Percentiles rank a stretch among this genome's conserved stretches.
Evolutionary conservation across 2,797 vertebrate species (phyloP).

Genomic region (Ptychobarbus kaznakovi): DNA sequence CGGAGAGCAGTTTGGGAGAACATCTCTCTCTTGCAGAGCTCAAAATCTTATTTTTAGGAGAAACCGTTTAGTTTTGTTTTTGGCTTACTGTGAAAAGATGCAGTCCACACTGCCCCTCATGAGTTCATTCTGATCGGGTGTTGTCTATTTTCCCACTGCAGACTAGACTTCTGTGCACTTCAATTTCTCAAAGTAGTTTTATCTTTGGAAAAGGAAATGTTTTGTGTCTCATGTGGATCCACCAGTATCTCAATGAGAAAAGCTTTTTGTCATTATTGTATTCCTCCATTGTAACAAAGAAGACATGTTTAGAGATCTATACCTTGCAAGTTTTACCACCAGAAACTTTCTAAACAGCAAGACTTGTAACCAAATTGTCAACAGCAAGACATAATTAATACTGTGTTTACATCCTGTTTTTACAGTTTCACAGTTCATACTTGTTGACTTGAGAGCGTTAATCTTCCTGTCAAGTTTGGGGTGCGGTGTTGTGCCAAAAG

Average conservation of each 20-base stretch:
- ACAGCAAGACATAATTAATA: background rate
- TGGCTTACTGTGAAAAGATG: conserved; percentile 10
- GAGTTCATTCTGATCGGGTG: background rate
- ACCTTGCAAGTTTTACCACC: background rate
- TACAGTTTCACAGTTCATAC: background rate
- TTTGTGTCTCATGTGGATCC: background rate
- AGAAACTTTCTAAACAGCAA: background rate
- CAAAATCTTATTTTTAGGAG: conserved; percentile 12
- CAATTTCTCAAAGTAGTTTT: conserved; percentile 7
- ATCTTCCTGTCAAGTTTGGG: background rate
- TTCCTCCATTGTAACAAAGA: background rate
- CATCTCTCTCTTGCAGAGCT: conserved; percentile 21
- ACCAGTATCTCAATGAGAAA: background rate
- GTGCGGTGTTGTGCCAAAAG: background rate
- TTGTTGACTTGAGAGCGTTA: background rate
- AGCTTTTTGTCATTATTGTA: background rate
- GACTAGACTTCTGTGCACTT: background rate
- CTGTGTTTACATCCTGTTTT: background rate
- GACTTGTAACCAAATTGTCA: background rate
- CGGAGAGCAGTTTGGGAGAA: background rate
- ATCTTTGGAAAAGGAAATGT: background rate
- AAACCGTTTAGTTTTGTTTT: conserved; percentile 28
- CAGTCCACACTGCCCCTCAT: background rate
- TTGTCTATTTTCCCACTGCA: background rate
- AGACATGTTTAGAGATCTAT: background rate